A percentile compares a stretch with the other conserved stretches of the same genome.
Conservation (phyloP, 2,113 vertebrate species). For the Scomber colias region DNA sequence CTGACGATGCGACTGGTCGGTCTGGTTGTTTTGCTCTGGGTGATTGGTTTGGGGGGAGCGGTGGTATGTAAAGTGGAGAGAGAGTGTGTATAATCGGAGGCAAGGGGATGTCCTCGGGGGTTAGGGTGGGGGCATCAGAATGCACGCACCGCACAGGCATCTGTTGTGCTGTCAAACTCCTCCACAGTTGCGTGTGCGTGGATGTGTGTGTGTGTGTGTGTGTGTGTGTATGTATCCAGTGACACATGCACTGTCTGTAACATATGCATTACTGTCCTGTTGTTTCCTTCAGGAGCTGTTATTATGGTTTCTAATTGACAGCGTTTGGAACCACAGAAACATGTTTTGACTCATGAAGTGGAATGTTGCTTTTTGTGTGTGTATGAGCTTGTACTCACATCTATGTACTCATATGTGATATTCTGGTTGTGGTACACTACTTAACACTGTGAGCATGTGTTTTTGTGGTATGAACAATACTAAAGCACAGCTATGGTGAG, state of each 20-base stretch:
- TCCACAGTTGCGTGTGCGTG: conserved; percentile 34
- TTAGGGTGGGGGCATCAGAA: conserved; percentile 71
- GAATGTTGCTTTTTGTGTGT: conserved; percentile 55
- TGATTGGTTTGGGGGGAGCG: conserved; percentile 50
- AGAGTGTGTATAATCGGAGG: conserved; percentile 41
- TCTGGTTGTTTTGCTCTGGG: conserved; percentile 63
- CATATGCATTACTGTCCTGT: conserved; percentile 22
- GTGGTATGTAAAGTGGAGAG: conserved; percentile 60
- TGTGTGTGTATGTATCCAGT: not conserved
- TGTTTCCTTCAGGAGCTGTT: conserved; percentile 43
- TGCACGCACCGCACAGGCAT: conserved; percentile 52
- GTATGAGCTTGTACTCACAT: not conserved
- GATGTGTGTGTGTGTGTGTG: not conserved
- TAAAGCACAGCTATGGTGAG: not conserved
- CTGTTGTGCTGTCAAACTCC: conserved; percentile 60
- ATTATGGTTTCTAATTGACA: conserved; percentile 48
- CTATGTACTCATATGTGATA: conserved; percentile 9
- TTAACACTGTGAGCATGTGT: conserved; percentile 25
- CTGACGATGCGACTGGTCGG: conserved; percentile 58
- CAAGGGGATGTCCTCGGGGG: conserved; percentile 73
- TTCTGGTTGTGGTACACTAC: conserved; percentile 1
- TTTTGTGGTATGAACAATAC: conserved; percentile 20
- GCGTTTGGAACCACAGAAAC: conserved; percentile 53
- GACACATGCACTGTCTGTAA: conserved; percentile 6
- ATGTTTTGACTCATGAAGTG: conserved; percentile 64